These are phyloP conservation scores for Caenorhabditis panamensis DNA, from an alignment of 2,888 invertebrate species.

Conservation along the genomic window DNA sequence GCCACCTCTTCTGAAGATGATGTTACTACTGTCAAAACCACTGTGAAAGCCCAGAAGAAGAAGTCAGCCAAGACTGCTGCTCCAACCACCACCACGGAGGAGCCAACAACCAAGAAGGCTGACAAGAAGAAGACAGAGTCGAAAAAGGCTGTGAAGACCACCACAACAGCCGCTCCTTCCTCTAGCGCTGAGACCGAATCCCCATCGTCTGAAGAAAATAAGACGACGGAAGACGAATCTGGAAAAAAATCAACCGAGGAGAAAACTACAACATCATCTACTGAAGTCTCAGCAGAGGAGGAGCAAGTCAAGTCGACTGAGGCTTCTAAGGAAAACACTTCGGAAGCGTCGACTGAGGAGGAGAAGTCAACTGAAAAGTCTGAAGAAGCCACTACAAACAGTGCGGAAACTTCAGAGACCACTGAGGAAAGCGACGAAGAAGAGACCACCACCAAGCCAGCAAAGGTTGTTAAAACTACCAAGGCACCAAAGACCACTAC, in stretches of 20 bases:
- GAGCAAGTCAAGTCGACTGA: conserved; percentile 49
- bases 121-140: conserved; percentile 54
- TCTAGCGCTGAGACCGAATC: conserved; percentile 53
- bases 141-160: conserved; percentile 53
- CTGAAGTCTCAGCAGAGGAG: conserved; percentile 49
- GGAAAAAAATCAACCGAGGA: conserved; percentile 52
- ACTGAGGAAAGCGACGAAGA: conserved; percentile 35
- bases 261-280: conserved; percentile 47
- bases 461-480: conserved; percentile 19
- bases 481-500: conserved; percentile 42
- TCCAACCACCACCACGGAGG: conserved; percentile 48
- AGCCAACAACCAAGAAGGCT: conserved; percentile 45
- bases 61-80: conserved; percentile 28
- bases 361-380: conserved; percentile 39
- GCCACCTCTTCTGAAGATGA: conserved; percentile 34
- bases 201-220: conserved; percentile 55
- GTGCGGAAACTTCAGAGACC: conserved; percentile 28
- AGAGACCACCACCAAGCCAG: conserved; percentile 30
- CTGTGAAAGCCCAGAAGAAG: conserved; percentile 49
- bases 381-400: conserved; percentile 17
- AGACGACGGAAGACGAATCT: conserved; percentile 58
- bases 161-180: conserved; percentile 48
- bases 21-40: conserved; percentile 31
- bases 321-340: conserved; percentile 29
- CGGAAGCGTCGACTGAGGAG: conserved; percentile 33